These are phyloP conservation scores for Molossus molossus DNA, from an alignment of 2,797 vertebrate species.

Conservation along the genomic window DNA sequence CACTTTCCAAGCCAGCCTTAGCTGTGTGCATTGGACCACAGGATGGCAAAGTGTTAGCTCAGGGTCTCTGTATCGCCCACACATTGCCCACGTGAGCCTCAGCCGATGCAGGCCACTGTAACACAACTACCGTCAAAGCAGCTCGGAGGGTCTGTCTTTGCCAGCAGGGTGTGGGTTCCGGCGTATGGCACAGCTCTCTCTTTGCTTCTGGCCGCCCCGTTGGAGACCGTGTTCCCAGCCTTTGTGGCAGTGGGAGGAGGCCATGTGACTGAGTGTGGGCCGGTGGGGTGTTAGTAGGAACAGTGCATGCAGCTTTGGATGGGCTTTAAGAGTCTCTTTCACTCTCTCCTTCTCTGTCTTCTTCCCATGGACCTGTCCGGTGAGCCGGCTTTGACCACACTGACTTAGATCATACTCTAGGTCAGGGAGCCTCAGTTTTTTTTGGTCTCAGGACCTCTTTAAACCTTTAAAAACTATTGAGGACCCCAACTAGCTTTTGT, in stretches of 20 bases:
- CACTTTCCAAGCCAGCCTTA: neutral
- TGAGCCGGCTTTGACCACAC: neutral
- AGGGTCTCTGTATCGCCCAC: neutral
- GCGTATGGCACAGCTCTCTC: neutral
- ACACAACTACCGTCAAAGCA: neutral
- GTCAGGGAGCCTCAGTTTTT: too few species aligned
- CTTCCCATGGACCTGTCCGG: neutral
- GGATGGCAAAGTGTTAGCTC: neutral
- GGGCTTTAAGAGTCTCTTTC: neutral
- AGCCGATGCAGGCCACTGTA: neutral
- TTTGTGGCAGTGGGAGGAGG: neutral
- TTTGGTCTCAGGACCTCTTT: too few species aligned
- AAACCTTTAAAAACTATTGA: too few species aligned
- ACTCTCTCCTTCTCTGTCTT: neutral
- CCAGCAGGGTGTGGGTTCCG: neutral
- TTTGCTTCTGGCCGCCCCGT: neutral
- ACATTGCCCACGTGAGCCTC: neutral
- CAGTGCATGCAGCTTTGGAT: neutral
- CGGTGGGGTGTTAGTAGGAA: neutral
- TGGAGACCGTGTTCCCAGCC: neutral
- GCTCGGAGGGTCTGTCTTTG: neutral
- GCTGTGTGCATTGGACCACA: neutral
- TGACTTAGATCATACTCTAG: neutral
- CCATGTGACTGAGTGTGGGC: neutral
- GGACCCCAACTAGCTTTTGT: neutral